phyloP scores from a whole-genome alignment of 2,888 invertebrate species.

The Bedellia somnulentella region DNA sequence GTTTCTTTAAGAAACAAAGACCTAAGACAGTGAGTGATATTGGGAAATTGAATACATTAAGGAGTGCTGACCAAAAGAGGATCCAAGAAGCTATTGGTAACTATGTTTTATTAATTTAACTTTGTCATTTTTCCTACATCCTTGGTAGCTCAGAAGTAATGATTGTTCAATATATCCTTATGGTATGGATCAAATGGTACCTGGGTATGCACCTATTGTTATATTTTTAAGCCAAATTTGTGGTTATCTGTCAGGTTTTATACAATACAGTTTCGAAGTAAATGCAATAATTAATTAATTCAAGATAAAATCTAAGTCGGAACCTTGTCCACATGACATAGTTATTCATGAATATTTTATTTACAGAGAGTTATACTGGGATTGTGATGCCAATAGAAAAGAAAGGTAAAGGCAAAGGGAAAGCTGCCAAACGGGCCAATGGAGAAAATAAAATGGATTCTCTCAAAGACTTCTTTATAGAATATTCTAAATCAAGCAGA shows the following conservation, averaged over 20 bases:
- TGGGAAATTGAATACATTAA: slow-evolving; percentile 74
- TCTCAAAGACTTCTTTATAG: slow-evolving; percentile 71
- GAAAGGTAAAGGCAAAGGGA: slow-evolving; percentile 57
- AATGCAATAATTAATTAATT: too few relatives aligned
- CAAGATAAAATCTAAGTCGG: too few relatives aligned
- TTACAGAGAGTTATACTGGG: slow-evolving; percentile 18
- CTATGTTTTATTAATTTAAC: slow-evolving; percentile 9
- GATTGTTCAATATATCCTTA: too few relatives aligned
- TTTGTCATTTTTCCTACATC: background rate
- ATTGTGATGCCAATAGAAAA: slow-evolving; percentile 43
- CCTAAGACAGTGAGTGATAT: slow-evolving; percentile 77
- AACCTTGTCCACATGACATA: too few relatives aligned
- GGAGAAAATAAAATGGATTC: slow-evolving; percentile 18
- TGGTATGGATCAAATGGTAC: too few relatives aligned
- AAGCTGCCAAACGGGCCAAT: slow-evolving; percentile 30
- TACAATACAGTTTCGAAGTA: too few relatives aligned
- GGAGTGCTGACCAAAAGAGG: slow-evolving; percentile 82
- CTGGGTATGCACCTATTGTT: too few relatives aligned
- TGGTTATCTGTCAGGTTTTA: too few relatives aligned
- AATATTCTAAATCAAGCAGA: slow-evolving; percentile 84
- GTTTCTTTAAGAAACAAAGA: slow-evolving; percentile 83
- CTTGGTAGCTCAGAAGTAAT: background rate
- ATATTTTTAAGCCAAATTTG: too few relatives aligned
- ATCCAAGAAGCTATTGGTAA: slow-evolving; percentile 71
- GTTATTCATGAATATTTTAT: too few relatives aligned